Percentiles rank a stretch among this genome's conserved stretches.
Conservation (phyloP, 2,888 invertebrate genomes). For the Melangyna quadrimaculata region DNA sequence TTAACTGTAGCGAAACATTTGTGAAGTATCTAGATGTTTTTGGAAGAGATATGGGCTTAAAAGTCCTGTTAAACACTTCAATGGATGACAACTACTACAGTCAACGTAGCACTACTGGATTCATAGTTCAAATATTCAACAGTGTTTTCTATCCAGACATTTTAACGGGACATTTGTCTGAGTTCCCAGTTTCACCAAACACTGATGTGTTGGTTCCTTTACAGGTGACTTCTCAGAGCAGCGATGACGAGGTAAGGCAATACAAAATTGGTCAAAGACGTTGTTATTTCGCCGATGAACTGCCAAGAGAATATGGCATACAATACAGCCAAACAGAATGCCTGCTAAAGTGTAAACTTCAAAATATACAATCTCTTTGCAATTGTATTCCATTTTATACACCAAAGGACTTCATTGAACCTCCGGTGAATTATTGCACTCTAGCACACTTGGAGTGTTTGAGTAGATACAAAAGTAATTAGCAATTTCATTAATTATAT, state of each 20-base stretch:
- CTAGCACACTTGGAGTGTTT: conserved; percentile 75
- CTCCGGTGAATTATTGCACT: conserved; percentile 73
- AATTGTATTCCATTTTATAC: conserved; percentile 75
- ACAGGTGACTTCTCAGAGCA: conserved; percentile 62
- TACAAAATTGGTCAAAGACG: conserved; percentile 73
- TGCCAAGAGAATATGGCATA: conserved; percentile 41
- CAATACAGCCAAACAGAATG: conserved; percentile 74
- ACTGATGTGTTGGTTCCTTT: conserved; percentile 71
- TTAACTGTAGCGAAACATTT: background rate
- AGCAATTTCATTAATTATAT: background rate
- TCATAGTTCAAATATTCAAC: conserved; percentile 74
- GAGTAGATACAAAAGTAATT: conserved; percentile 73
- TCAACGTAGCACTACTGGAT: conserved; percentile 71
- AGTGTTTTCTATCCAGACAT: conserved; percentile 72
- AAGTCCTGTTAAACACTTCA: conserved; percentile 74
- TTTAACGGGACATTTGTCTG: conserved; percentile 63
- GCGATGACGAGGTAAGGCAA: conserved; percentile 67
- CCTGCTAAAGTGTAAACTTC: conserved; percentile 74
- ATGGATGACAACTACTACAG: conserved; percentile 74
- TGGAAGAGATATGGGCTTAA: conserved; percentile 72
- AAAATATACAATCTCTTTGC: conserved; percentile 73
- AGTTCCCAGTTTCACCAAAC: conserved; percentile 72
- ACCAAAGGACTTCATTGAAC: conserved; percentile 45
- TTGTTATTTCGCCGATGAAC: conserved; percentile 76
- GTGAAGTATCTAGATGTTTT: conserved; percentile 38